Conservation (phyloP, 2,113 vertebrate species). For the Andinoacara biseriatus region DNA sequence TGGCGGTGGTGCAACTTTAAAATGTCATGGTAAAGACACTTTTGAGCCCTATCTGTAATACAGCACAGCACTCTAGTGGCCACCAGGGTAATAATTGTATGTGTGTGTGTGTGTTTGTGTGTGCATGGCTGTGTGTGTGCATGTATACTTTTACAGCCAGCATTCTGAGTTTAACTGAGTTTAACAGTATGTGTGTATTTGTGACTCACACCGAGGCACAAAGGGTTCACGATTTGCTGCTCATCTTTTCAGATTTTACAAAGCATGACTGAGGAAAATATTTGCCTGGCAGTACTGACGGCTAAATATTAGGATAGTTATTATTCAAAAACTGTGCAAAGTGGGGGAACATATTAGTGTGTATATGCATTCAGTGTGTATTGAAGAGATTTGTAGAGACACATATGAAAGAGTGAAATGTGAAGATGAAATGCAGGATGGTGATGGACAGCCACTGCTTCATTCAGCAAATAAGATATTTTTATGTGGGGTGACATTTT, state of each 20-base stretch:
- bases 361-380: constrained; percentile 41
- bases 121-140: constrained; percentile 20
- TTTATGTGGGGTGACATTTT: constrained; percentile 56
- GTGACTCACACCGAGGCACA: constrained; percentile 12
- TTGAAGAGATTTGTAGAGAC: constrained; percentile 57
- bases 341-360: constrained; percentile 25
- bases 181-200: neutral
- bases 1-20: constrained; percentile 38
- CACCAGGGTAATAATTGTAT: constrained; percentile 65
- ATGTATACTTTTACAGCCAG: neutral
- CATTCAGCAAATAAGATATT: constrained; percentile 56
- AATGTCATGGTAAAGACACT: constrained; percentile 58
- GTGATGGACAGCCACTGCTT: constrained; percentile 22
- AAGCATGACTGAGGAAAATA: constrained; percentile 52
- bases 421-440: constrained; percentile 11
- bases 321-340: constrained; percentile 18
- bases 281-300: constrained; percentile 11
- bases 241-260: constrained; percentile 13
- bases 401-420: constrained; percentile 40
- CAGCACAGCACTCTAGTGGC: constrained; percentile 86
- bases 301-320: constrained; percentile 19
- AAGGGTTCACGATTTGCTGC: constrained; percentile 26
- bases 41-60: constrained; percentile 74
- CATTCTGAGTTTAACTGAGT: neutral
- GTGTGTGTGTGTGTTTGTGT: constrained; percentile 28